A percentile compares a stretch with the other conserved stretches of the same genome.
phyloP scores from a whole-genome alignment of 2,797 vertebrate species.

The Lemur catta region DNA sequence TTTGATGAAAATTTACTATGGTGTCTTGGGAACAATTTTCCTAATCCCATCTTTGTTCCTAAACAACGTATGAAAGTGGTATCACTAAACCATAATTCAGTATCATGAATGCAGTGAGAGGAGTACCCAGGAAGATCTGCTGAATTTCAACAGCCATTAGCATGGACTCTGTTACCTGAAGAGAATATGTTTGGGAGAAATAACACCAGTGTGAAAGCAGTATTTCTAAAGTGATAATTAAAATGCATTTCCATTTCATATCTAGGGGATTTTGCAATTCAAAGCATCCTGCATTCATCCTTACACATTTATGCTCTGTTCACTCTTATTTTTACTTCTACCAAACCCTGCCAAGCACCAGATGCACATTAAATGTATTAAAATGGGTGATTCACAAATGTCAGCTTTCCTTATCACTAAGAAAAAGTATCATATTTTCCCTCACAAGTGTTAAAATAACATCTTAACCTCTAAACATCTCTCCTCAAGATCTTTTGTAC shows the following conservation, averaged over 20 bases:
- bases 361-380: constrained; percentile 57
- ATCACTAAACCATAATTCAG: constrained; percentile 75
- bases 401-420: constrained; percentile 61
- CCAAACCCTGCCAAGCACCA: constrained; percentile 44
- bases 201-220: constrained; percentile 76
- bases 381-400: constrained; percentile 51
- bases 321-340: constrained; percentile 60
- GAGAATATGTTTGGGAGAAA: constrained; percentile 80
- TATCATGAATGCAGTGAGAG: constrained; percentile 65
- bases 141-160: constrained; percentile 78
- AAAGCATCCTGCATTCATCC: constrained; percentile 69
- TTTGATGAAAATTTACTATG: constrained; percentile 66
- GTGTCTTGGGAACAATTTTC: constrained; percentile 68
- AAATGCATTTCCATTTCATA: constrained; percentile 82
- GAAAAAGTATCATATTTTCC: not conserved
- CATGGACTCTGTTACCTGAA: constrained; percentile 76
- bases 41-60: constrained; percentile 76
- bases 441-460: constrained; percentile 50
- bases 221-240: constrained; percentile 85
- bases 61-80: constrained; percentile 65
- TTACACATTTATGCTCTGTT: constrained; percentile 53
- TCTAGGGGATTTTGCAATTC: constrained; percentile 80
- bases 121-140: constrained; percentile 41
- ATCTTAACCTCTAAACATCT: constrained; percentile 27
- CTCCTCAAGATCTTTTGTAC: not conserved